These are phyloP conservation scores for Leptopilina clavipes DNA, from an alignment of 1,140 invertebrate genomes.

Conservation along the genomic window DNA sequence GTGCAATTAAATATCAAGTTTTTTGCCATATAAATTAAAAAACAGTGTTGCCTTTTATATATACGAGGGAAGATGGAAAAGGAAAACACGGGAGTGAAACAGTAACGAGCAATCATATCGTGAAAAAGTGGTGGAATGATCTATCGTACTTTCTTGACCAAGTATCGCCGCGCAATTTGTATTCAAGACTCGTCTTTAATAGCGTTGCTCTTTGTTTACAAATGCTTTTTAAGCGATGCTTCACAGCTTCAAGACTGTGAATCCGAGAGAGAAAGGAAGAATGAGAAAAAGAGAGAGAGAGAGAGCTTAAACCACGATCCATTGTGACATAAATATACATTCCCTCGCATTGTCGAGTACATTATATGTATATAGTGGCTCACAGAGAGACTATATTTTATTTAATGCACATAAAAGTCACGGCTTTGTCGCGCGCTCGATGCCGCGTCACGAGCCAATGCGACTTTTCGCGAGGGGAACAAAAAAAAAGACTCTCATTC, in stretches of 20 bases:
- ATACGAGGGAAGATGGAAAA: not conserved
- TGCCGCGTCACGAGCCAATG: conserved; percentile 49
- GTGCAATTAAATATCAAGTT: too few species aligned
- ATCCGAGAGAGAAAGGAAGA: conserved; percentile 7
- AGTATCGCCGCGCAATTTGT: conserved; percentile 54
- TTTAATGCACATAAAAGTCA: conserved; percentile 55
- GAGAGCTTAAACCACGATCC: conserved; percentile 36
- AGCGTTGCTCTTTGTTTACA: conserved; percentile 58
- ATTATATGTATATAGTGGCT: conserved; percentile 46
- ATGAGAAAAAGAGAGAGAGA: not conserved
- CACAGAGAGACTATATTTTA: conserved; percentile 52
- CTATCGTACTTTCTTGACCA: conserved; percentile 42
- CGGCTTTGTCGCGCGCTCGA: conserved; percentile 54
- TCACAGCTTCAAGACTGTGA: conserved; percentile 32
- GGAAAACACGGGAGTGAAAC: conserved; percentile 33
- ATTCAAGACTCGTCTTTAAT: conserved; percentile 57
- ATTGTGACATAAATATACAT: conserved; percentile 54
- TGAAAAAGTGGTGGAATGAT: conserved; percentile 42
- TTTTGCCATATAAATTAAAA: conserved; percentile 6
- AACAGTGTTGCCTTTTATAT: not conserved
- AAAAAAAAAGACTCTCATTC: conserved; percentile 1
- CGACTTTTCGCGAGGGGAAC: conserved; percentile 32
- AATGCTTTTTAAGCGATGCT: conserved; percentile 48
- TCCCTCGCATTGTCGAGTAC: conserved; percentile 47
- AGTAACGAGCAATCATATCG: conserved; percentile 31